Evolutionary conservation across 2,888 invertebrate genomes (phyloP), one percentile per base, ranked within the genome.

Genomic region (Drosophila nr. medialis): DNA sequence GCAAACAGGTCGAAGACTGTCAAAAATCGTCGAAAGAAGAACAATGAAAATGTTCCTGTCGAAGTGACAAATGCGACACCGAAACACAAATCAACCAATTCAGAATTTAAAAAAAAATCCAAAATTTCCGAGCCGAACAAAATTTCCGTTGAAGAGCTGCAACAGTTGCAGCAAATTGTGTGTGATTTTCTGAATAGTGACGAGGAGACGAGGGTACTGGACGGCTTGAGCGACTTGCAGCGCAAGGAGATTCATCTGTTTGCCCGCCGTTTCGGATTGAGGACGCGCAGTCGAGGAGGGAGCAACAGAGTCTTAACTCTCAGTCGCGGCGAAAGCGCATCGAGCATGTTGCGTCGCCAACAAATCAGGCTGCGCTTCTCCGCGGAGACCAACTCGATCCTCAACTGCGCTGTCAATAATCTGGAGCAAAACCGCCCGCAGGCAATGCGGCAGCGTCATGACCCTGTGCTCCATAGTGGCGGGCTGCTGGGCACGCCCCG

Each of bases 181-280:
- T 45, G 64, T 0, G 84, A 91, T 36, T 92, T 92, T 32, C 18
- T 91, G 4, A 78, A 75, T 4, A 72, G 89, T 29, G 70, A 76
- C 15, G 77, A 89, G 4, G 29, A 56, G 2, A 68, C 78, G 21
- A 53, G 75, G 4, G 67, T 83, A 4, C 51, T 92, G 0, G 51
- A 38, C 2, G 81, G 77, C 0, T 64, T 92, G 6, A 71, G 71
- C 4, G 84, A 79, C 4, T 32, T 32, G 10, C 82, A 91, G 30
- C 90, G 92, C 3, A 88, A 82, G 51, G 89, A 89, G 64, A 51
- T 92, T 13, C 92, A 91, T 51, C 66, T 70, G 24, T 88, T 86
- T 64, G 90, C 90, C 10, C 71, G 72, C 0, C 59, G 75, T 0
- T 51, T 85, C 13, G 91, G 91, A 2, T 58, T 92, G 0, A 89